Percentiles rank a stretch among this genome's conserved stretches.
Conservation (phyloP, 2,888 invertebrate species). For the Phalangium opilio region DNA sequence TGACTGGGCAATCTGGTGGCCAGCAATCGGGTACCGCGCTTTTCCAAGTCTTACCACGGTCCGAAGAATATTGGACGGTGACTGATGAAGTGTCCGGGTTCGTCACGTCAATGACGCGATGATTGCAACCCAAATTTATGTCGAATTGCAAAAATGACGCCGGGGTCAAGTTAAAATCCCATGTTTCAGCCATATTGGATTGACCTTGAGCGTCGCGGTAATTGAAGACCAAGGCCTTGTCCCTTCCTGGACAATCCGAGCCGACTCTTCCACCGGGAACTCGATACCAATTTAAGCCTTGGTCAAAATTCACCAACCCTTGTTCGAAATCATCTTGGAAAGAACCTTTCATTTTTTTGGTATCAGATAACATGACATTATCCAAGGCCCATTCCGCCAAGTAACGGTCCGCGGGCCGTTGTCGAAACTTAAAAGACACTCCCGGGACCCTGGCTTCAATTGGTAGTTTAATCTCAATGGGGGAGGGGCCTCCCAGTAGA, state of each 20-base stretch:
- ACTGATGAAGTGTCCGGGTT: conserved; percentile 17
- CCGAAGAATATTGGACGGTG: conserved; percentile 31
- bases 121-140: conserved; percentile 31
- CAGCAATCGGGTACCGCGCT: conserved; percentile 29
- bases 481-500: conserved; percentile 23
- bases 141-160: conserved; percentile 34
- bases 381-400: conserved; percentile 32
- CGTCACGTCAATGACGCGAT: not conserved
- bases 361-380: conserved; percentile 31
- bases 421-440: too few species aligned
- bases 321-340: conserved; percentile 29
- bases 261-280: conserved; percentile 29
- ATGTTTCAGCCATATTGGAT: conserved; percentile 32
- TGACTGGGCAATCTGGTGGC: conserved; percentile 30
- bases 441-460: conserved; percentile 26
- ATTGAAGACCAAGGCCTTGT: conserved; percentile 28
- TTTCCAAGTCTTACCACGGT: conserved; percentile 32
- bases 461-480: conserved; percentile 28
- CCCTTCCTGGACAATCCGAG: conserved; percentile 28
- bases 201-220: too few species aligned
- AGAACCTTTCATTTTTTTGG: conserved; percentile 29
- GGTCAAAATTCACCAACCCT: conserved; percentile 8
- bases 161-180: conserved; percentile 31
- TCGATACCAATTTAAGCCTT: conserved; percentile 30
- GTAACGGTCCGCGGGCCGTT: too few species aligned